Percentiles rank a stretch among this genome's conserved stretches.
phyloP scores from a whole-genome alignment of 2,113 vertebrate genomes.

The Athene noctua region DNA sequence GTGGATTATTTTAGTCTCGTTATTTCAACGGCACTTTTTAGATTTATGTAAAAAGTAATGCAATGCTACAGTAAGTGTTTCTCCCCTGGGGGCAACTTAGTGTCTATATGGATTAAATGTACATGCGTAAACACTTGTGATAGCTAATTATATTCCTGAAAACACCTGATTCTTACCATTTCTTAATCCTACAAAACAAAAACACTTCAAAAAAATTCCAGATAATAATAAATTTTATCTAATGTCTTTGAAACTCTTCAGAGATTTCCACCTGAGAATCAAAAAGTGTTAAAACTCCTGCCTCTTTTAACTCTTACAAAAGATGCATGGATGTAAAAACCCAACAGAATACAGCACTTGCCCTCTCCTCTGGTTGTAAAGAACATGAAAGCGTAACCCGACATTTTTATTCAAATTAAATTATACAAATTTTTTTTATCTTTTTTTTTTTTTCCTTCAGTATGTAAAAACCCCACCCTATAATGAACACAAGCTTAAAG shows the following conservation, averaged over 20 bases:
- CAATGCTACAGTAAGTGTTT: conserved; percentile 62
- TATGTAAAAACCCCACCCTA: conserved; percentile 71
- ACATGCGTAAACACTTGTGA: not conserved
- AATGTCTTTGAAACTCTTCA: conserved; percentile 46
- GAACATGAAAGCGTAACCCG: conserved; percentile 63
- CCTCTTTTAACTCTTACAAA: conserved; percentile 52
- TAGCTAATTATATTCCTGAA: conserved; percentile 29
- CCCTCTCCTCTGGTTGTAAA: conserved; percentile 32
- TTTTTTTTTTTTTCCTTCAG: conserved; percentile 15
- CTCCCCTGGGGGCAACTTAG: conserved; percentile 50
- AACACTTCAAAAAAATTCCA: not conserved
- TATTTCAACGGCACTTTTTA: conserved; percentile 54
- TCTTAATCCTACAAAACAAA: conserved; percentile 37
- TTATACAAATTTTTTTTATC: conserved; percentile 43
- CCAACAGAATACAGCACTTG: conserved; percentile 41
- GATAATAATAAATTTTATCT: conserved; percentile 9
- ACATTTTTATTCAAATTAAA: conserved; percentile 72
- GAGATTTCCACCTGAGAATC: conserved; percentile 34
- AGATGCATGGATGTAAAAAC: conserved; percentile 7
- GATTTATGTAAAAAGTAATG: conserved; percentile 69
- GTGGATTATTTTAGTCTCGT: conserved; percentile 64
- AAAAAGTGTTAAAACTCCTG: conserved; percentile 42
- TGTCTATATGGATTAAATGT: conserved; percentile 32
- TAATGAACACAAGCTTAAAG: conserved; percentile 72
- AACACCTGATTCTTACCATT: not conserved